These are phyloP conservation scores for Oreochromis niloticus DNA, from an alignment of 2,113 vertebrate species.

Conservation along the genomic window DNA sequence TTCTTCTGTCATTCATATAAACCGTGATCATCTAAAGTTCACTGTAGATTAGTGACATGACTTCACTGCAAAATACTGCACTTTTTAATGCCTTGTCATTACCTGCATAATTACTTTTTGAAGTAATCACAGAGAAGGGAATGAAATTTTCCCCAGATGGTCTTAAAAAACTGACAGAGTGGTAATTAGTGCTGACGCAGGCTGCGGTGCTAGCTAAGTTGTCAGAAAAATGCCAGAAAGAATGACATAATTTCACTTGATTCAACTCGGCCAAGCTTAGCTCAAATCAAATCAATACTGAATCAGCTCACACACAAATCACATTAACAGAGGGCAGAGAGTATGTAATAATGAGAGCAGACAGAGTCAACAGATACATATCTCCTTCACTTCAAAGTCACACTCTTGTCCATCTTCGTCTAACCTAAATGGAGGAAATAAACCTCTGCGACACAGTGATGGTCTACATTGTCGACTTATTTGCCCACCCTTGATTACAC, in stretches of 20 bases:
- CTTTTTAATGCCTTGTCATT: neutral
- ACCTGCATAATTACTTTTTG: neutral
- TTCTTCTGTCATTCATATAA: neutral
- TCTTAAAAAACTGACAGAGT: neutral
- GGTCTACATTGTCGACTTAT: neutral
- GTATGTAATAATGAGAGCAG: constrained; percentile 9
- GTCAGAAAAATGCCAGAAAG: neutral
- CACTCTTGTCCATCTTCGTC: constrained; percentile 10
- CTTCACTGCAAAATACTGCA: neutral
- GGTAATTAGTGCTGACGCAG: neutral
- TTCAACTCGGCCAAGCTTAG: neutral
- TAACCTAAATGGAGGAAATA: neutral
- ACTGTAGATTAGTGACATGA: neutral
- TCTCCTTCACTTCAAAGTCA: constrained; percentile 21
- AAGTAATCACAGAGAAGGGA: neutral
- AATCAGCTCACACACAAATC: constrained; percentile 27
- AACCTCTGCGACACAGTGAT: neutral
- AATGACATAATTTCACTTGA: neutral
- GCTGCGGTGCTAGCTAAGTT: neutral
- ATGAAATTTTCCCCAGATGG: neutral
- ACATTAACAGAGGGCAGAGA: constrained; percentile 20
- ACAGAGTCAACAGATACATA: constrained; percentile 20
- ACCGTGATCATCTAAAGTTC: neutral
- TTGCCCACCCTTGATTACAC: constrained; percentile 17
- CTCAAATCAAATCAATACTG: constrained; percentile 7